These are phyloP conservation scores for Agapornis roseicollis DNA, from an alignment of 2,113 vertebrate species.

Conservation along the genomic window DNA sequence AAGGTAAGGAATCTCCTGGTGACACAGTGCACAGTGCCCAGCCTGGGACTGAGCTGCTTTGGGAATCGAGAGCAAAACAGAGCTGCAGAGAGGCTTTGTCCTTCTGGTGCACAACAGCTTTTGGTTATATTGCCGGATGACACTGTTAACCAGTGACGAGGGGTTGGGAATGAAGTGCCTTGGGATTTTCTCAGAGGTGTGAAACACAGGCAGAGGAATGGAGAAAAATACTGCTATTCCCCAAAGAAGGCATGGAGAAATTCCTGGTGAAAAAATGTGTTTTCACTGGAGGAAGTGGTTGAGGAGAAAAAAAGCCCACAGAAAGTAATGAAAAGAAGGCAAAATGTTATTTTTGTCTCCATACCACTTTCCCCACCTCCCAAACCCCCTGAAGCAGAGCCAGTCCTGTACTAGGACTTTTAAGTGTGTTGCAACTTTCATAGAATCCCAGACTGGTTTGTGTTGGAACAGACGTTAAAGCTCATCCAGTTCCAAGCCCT, in stretches of 20 bases:
- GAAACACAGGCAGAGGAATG: not conserved
- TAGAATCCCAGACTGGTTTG: not conserved
- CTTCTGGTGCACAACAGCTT: not conserved
- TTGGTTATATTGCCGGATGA: accelerated
- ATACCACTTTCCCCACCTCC: not conserved
- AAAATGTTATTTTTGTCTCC: not conserved
- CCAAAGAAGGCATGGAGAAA: not conserved
- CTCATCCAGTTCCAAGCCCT: not conserved
- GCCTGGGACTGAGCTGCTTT: not conserved
- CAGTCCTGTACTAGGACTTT: not conserved
- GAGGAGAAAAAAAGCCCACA: not conserved
- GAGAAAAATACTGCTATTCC: not conserved
- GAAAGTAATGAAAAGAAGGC: constrained; percentile 18
- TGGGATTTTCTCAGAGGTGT: constrained; percentile 1
- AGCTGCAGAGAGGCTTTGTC: not conserved
- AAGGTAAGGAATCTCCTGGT: not conserved
- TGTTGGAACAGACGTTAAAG: not conserved
- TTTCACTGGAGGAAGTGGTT: not conserved
- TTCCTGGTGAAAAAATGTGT: not conserved
- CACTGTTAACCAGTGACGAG: not conserved
- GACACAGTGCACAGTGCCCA: not conserved
- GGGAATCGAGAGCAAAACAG: not conserved
- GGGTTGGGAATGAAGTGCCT: not conserved
- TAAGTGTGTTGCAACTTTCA: not conserved
- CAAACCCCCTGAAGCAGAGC: not conserved